phyloP scores from a whole-genome alignment of 2,113 vertebrate species.

The Perca fluviatilis region DNA sequence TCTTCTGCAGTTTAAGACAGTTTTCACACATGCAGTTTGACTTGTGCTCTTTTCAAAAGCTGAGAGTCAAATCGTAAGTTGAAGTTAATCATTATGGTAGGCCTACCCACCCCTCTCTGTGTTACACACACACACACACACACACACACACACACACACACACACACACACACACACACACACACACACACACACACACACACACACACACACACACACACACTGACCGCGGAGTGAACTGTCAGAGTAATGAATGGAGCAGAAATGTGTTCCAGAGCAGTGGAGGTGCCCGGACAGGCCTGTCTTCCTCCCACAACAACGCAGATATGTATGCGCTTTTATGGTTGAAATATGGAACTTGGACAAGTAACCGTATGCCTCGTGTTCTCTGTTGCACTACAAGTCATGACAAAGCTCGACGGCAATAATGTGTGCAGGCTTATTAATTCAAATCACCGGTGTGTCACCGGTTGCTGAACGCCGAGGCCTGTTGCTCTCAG shows the following conservation, averaged over 20 bases:
- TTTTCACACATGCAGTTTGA: slow-evolving; percentile 13
- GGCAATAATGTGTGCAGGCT: slow-evolving; percentile 2
- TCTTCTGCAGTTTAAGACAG: not conserved
- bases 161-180: too few species aligned
- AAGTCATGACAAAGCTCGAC: slow-evolving; percentile 42
- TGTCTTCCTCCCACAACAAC: slow-evolving; percentile 71
- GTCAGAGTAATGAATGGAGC: slow-evolving; percentile 75
- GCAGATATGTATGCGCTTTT: slow-evolving; percentile 59
- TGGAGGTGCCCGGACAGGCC: slow-evolving; percentile 80
- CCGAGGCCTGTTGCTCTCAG: not conserved
- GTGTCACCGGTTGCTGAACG: slow-evolving; percentile 22
- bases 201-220: slow-evolving; percentile 8
- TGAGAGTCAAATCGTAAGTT: slow-evolving; percentile 3
- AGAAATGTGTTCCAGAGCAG: slow-evolving; percentile 77
- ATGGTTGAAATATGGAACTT: slow-evolving; percentile 47
- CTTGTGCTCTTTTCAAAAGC: slow-evolving; percentile 25
- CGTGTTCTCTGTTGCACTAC: slow-evolving; percentile 28
- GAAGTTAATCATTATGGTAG: slow-evolving; percentile 1
- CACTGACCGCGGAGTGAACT: slow-evolving; percentile 76
- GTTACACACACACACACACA: not conserved
- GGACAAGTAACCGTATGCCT: slow-evolving; percentile 32
- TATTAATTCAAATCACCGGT: slow-evolving; percentile 23
- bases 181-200: too few species aligned
- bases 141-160: too few species aligned
- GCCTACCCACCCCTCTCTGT: not conserved